Evolutionary conservation across 2,113 vertebrate genomes (phyloP).

Genomic region (Coptodon bakossiorum): DNA sequence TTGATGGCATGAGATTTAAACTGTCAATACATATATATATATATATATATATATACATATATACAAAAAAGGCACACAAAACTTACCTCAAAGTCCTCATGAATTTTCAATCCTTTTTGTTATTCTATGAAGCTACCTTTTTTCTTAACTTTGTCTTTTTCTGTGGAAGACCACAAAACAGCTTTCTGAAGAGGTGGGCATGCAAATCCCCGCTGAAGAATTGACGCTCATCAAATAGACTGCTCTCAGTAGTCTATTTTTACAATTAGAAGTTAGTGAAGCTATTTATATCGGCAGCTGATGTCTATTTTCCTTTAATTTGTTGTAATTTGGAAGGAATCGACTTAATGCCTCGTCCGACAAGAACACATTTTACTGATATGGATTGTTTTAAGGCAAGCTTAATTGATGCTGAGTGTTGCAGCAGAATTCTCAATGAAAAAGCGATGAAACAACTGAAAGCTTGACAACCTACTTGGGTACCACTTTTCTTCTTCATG

Average conservation of each 20-base stretch:
- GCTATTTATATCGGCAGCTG: constrained; percentile 48
- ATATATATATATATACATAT: neutral
- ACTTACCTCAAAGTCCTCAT: neutral
- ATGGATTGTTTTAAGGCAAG: constrained; percentile 59
- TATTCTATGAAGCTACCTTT: neutral
- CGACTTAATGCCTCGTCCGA: constrained; percentile 52
- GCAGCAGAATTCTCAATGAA: constrained; percentile 49
- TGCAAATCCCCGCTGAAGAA: neutral
- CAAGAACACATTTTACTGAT: constrained; percentile 54
- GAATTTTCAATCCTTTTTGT: neutral
- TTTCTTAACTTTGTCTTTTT: neutral
- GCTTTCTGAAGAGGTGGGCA: neutral
- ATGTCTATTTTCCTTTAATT: constrained; percentile 60
- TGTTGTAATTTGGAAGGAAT: constrained; percentile 64
- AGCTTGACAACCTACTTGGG: constrained; percentile 8
- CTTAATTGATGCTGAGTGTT: constrained; percentile 59
- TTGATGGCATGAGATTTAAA: neutral
- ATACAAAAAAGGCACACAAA: neutral
- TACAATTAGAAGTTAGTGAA: constrained; percentile 50
- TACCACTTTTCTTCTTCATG: neutral
- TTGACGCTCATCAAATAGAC: constrained; percentile 17
- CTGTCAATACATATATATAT: neutral
- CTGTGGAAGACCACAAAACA: neutral
- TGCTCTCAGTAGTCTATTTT: constrained; percentile 22
- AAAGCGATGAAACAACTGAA: constrained; percentile 36